Evolutionary conservation across 2,888 invertebrate species (phyloP).

Genomic region (Eledona agricola): DNA sequence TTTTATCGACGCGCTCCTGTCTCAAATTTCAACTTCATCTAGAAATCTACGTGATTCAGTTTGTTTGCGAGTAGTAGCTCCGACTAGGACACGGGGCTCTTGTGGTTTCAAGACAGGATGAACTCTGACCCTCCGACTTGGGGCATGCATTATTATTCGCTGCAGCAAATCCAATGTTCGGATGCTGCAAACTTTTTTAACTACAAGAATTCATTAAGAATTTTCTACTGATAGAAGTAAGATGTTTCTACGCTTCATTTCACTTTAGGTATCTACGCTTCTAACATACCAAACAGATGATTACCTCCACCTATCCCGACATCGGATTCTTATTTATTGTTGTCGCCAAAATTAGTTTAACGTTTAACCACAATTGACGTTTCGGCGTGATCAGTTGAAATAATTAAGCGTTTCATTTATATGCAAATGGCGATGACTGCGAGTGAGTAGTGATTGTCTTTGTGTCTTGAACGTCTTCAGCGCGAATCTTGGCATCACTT

Average conservation of each 20-base stretch:
- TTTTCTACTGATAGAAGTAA: conserved; percentile 62
- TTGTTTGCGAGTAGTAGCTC: conserved; percentile 36
- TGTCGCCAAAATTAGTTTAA: too few species aligned
- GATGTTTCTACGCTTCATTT: conserved; percentile 62
- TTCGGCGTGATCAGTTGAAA: conserved; percentile 5
- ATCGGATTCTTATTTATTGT: too few species aligned
- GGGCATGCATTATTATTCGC: conserved; percentile 61
- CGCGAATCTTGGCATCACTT: neutral
- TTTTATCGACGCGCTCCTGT: conserved; percentile 16
- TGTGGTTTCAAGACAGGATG: conserved; percentile 54
- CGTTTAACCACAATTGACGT: too few species aligned
- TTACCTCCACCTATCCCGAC: conserved; percentile 8
- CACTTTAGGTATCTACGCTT: conserved; percentile 59
- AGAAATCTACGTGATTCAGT: conserved; percentile 35
- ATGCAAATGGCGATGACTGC: conserved; percentile 8
- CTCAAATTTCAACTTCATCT: conserved; percentile 28
- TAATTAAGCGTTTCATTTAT: conserved; percentile 22
- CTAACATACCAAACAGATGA: conserved; percentile 58
- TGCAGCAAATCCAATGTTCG: conserved; percentile 60
- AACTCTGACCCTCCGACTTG: conserved; percentile 57
- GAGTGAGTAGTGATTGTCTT: too few species aligned
- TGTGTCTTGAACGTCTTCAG: too few species aligned
- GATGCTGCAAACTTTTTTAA: conserved; percentile 63
- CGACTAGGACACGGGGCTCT: conserved; percentile 44
- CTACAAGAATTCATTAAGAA: conserved; percentile 63